A percentile compares a stretch with the other conserved stretches of the same genome.
Conservation (phyloP, 2,113 vertebrate species). For the Sinosuthora webbiana region DNA sequence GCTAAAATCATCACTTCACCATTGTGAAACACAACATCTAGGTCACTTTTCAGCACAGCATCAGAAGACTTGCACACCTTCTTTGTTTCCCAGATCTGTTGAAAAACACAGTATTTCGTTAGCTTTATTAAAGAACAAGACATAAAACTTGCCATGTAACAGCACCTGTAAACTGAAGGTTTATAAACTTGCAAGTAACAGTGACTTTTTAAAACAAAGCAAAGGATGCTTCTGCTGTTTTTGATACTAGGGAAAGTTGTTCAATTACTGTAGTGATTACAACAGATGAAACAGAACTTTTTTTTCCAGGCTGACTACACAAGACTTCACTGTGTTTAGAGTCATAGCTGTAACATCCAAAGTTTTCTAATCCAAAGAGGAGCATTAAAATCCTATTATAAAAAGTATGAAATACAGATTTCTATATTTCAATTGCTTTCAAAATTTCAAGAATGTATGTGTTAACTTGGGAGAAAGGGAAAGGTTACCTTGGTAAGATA, state of each 20-base stretch:
- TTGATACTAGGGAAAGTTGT: background rate
- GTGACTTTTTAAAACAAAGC: background rate
- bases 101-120: background rate
- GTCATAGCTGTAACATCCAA: background rate
- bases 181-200: background rate
- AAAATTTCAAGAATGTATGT: background rate
- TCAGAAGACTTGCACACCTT: conserved; percentile 88
- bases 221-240: background rate
- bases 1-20: conserved; percentile 81
- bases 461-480: background rate
- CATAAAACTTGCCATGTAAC: background rate
- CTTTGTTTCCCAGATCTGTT: conserved; percentile 91
- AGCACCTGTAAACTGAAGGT: background rate
- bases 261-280: background rate
- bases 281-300: background rate
- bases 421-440: background rate
- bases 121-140: background rate
- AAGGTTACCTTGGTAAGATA: background rate
- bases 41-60: conserved; percentile 84
- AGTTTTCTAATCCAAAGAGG: background rate
- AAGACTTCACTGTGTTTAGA: background rate
- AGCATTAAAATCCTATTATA: background rate
- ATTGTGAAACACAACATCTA: conserved; percentile 83
- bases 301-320: background rate
- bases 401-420: background rate